phyloP scores from a whole-genome alignment of 2,797 vertebrate species.

The Scyliorhinus canicula region DNA sequence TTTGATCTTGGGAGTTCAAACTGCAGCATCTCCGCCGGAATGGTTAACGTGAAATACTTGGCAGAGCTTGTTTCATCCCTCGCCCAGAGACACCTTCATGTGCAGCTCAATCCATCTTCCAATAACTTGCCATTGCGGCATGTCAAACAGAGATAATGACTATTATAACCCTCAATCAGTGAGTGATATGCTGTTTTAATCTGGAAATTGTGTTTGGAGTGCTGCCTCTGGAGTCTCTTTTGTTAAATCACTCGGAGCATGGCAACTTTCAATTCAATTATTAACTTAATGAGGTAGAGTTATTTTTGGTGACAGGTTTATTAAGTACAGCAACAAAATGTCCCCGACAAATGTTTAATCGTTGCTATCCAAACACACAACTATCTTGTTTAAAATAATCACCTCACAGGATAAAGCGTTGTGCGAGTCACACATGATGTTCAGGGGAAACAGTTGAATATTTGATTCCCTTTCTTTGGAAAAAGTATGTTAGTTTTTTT shows the following conservation, averaged over 20 bases:
- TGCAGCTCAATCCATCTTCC: not conserved
- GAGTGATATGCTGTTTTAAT: not conserved
- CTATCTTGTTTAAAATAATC: constrained; percentile 2
- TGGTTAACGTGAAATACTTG: not conserved
- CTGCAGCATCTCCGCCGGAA: not conserved
- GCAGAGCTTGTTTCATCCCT: not conserved
- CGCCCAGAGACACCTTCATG: not conserved
- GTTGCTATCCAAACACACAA: not conserved
- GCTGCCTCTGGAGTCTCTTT: not conserved
- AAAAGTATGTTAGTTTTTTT: not conserved
- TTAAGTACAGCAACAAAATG: not conserved
- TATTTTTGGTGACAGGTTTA: not conserved
- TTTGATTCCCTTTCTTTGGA: not conserved
- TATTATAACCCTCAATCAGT: not conserved
- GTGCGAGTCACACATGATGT: not conserved
- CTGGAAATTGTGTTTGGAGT: not conserved
- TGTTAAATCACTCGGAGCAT: not conserved
- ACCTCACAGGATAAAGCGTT: not conserved
- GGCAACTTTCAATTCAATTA: not conserved
- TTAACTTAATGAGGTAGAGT: not conserved
- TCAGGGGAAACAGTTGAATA: not conserved
- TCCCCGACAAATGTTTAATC: not conserved
- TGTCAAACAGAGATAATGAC: constrained; percentile 24
- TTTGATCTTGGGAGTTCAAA: not conserved
- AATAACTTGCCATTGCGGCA: not conserved